Percentiles rank a stretch among this genome's conserved stretches.
Conservation (phyloP, 2,113 vertebrate species). For the Hippocampus barbouri region DNA sequence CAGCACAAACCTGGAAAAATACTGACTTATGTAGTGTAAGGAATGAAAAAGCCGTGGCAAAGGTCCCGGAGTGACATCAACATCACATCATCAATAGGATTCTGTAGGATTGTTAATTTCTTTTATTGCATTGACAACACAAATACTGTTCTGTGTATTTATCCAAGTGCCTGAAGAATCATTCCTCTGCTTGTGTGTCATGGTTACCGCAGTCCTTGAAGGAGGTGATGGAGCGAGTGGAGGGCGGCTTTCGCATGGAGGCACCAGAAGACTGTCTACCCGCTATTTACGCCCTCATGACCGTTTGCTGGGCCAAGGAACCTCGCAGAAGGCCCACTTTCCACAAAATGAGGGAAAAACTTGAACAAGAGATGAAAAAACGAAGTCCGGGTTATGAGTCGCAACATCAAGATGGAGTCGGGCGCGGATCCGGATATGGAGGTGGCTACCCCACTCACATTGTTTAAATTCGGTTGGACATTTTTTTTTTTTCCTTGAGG, state of each 20-base stretch:
- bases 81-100: no score
- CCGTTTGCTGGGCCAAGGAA: constrained; percentile 85
- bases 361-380: constrained; percentile 70
- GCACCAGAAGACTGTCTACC: constrained; percentile 79
- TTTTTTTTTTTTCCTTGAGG: no score
- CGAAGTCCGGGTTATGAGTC: background rate
- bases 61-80: background rate
- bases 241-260: constrained; percentile 87
- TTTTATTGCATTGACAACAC: background rate
- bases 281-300: constrained; percentile 77
- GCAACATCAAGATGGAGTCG: background rate
- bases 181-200: background rate
- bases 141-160: background rate
- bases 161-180: background rate
- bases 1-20: no score
- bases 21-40: background rate
- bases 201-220: constrained; percentile 71
- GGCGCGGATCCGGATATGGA: constrained; percentile 15
- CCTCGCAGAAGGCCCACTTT: constrained; percentile 82
- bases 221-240: constrained; percentile 80
- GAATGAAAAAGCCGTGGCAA: background rate
- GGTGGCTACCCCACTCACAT: background rate
- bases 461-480: background rate
- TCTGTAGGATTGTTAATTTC: no score
- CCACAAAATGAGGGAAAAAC: constrained; percentile 80